phyloP scores from a whole-genome alignment of 2,113 vertebrate genomes.

The Rousettus leschenaultii region DNA sequence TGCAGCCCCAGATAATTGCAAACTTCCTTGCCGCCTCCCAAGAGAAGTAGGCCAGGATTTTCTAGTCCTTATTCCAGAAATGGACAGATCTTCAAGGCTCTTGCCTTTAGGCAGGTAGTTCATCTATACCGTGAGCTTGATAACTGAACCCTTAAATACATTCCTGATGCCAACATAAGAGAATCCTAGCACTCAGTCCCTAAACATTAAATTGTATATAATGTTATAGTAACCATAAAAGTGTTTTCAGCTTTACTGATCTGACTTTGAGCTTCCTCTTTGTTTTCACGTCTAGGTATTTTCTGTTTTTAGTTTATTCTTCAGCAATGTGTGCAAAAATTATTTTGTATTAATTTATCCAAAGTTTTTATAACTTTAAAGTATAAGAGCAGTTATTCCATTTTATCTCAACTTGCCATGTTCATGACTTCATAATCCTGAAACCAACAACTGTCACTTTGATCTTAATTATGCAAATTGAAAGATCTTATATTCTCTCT shows the following conservation, averaged over 20 bases:
- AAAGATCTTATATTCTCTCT: not conserved
- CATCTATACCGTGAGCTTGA: not conserved
- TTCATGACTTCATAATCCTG: not conserved
- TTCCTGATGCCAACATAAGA: not conserved
- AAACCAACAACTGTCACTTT: not conserved
- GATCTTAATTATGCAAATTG: not conserved
- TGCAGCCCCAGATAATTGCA: not conserved
- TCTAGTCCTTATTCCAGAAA: not conserved
- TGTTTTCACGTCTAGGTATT: not conserved
- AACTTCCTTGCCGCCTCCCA: not conserved
- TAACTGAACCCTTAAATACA: not conserved
- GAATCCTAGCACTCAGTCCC: not conserved
- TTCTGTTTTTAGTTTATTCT: conserved; percentile 2
- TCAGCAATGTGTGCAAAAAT: not conserved
- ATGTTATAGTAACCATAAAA: not conserved
- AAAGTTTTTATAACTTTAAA: not conserved
- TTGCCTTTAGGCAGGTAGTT: not conserved
- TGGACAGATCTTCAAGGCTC: not conserved
- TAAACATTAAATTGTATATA: not conserved
- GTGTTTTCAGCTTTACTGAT: not conserved
- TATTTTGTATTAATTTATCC: not conserved
- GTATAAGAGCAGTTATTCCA: not conserved
- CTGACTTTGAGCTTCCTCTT: not conserved
- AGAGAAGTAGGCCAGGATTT: not conserved
- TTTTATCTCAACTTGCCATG: not conserved